phyloP scores from a whole-genome alignment of 2,888 invertebrate species.

The Agriopis leucophaearia region DNA sequence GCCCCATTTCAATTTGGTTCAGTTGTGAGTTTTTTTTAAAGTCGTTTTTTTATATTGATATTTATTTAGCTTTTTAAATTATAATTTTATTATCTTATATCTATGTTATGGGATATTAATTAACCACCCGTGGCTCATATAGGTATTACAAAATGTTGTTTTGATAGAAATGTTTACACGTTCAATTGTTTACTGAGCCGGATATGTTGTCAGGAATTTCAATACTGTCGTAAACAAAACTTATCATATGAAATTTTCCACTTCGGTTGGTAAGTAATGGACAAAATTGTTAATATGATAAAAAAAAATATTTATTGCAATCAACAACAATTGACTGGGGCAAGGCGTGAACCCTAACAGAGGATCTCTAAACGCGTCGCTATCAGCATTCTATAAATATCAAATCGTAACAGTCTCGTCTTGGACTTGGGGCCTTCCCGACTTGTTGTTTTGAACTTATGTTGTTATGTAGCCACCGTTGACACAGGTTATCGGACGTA shows the following conservation, averaged over 20 bases:
- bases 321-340: constrained; percentile 40
- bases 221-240: constrained; percentile 9
- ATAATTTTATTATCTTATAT: too few relatives aligned
- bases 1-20: too few relatives aligned
- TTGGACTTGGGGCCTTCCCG: constrained; percentile 67
- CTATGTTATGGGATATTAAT: too few relatives aligned
- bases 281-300: constrained; percentile 7
- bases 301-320: constrained; percentile 30
- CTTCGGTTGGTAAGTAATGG: background rate
- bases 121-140: too few relatives aligned
- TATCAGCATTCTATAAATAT: constrained; percentile 79
- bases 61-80: too few relatives aligned
- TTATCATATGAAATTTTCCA: constrained; percentile 20
- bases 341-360: constrained; percentile 54
- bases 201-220: background rate
- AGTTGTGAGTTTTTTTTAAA: too few relatives aligned
- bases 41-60: too few relatives aligned
- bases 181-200: background rate
- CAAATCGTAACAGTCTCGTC: constrained; percentile 68
- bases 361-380: constrained; percentile 69
- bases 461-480: constrained; percentile 73
- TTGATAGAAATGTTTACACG: background rate
- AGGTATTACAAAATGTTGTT: background rate
- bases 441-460: constrained; percentile 83
- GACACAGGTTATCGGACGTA: constrained; percentile 82